phyloP scores from a whole-genome alignment of 2,888 invertebrate species.

The Hypselothyrea guttata region DNA sequence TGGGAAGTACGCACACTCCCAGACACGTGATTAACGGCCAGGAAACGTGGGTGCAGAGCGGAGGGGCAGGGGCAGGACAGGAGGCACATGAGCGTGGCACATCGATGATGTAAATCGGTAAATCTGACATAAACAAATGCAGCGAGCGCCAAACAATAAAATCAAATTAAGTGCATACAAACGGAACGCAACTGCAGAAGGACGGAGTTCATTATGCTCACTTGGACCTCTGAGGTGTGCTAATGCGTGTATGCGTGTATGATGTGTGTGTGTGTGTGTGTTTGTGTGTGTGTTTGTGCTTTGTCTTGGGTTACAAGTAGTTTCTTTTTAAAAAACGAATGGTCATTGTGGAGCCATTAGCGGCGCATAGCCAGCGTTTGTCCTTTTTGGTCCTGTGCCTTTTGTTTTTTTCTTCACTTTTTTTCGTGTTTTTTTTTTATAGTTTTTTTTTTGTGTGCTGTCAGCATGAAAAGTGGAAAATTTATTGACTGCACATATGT shows the following conservation, averaged over 20 bases:
- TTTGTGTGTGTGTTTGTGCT: conserved; percentile 1
- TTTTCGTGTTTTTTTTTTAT: background rate
- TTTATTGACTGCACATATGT: conserved; percentile 78
- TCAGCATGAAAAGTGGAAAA: conserved; percentile 78
- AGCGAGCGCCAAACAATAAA: conserved; percentile 62
- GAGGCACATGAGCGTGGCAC: conserved; percentile 39
- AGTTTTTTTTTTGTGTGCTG: conserved; percentile 58
- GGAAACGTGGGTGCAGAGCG: too few species aligned
- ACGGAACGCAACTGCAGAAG: too few species aligned
- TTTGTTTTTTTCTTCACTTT: background rate
- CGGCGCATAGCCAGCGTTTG: conserved; percentile 30
- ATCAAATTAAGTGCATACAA: conserved; percentile 54
- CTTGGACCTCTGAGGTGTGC: background rate
- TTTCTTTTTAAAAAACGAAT: conserved; percentile 39
- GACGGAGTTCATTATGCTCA: conserved; percentile 14
- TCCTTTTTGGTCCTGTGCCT: conserved; percentile 23
- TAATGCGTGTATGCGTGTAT: conserved; percentile 16
- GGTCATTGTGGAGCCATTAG: conserved; percentile 76
- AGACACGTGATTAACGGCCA: conserved; percentile 12
- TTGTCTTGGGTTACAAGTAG: conserved; percentile 8
- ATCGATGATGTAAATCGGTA: conserved; percentile 56
- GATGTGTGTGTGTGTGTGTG: conserved; percentile 7
- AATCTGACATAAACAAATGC: conserved; percentile 61
- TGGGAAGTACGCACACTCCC: background rate
- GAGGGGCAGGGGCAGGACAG: background rate